Conservation (phyloP, 1,140 invertebrate species). For the Agrilus planipennis region DNA sequence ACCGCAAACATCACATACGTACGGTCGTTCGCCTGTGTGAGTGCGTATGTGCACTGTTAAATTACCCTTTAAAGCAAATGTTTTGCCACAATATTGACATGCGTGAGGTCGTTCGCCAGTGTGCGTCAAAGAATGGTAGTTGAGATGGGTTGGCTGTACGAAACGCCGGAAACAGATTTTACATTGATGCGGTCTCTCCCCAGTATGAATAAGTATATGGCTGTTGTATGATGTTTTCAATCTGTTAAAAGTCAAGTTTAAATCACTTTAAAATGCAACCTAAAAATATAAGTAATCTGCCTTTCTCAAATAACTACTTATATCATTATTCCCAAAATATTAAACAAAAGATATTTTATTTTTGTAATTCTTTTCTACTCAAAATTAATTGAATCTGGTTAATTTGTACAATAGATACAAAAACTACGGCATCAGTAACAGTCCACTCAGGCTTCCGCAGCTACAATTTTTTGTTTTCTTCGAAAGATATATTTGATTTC, state of each 20-base stretch:
- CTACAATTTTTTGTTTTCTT: no score
- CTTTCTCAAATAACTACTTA: neutral
- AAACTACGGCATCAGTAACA: no score
- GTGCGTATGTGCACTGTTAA: neutral
- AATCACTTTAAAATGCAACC: constrained; percentile 10
- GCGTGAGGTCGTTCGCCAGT: constrained; percentile 66
- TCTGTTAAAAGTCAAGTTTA: no score
- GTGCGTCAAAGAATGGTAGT: constrained; percentile 64
- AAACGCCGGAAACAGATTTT: constrained; percentile 40
- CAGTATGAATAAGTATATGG: constrained; percentile 19
- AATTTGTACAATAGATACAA: no score
- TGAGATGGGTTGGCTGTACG: constrained; percentile 66
- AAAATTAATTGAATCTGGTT: no score
- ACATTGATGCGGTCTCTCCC: constrained; percentile 20
- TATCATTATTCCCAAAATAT: neutral
- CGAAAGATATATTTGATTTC: no score
- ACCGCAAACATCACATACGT: neutral
- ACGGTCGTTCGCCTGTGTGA: neutral
- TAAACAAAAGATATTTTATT: no score
- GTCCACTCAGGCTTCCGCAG: no score
- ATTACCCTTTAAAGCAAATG: neutral
- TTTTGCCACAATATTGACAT: constrained; percentile 50
- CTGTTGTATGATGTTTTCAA: no score
- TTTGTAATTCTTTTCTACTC: no score
- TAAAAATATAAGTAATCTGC: constrained; percentile 25